Evolutionary conservation across 2,113 vertebrate species (phyloP).

Genomic region (Eulemur macaco): DNA sequence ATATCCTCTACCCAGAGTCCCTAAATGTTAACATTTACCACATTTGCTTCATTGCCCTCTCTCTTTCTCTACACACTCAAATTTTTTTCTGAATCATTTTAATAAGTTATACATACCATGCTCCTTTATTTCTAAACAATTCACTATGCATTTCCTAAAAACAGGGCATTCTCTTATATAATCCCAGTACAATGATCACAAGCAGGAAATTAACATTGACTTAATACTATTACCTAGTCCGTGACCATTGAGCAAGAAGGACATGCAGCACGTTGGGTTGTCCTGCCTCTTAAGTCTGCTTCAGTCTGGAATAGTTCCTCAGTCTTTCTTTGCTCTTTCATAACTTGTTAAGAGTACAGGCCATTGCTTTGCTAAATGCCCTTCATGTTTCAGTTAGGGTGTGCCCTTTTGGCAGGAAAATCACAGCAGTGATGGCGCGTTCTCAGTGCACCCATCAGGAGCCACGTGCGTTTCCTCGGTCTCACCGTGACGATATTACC

Average conservation of each 20-base stretch:
- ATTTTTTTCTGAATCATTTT: not conserved
- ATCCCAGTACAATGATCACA: not conserved
- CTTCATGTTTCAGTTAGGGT: not conserved
- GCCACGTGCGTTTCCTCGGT: fast-evolving
- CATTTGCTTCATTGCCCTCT: not conserved
- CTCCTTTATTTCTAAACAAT: not conserved
- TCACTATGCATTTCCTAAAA: not conserved
- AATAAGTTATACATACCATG: not conserved
- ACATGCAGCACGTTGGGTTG: fast-evolving
- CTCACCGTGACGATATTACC: fast-evolving
- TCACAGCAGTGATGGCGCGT: too few relatives aligned
- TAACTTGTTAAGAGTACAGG: not conserved
- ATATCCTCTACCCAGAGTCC: not conserved
- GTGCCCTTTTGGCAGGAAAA: not conserved
- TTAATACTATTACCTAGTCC: not conserved
- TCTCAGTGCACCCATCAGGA: fast-evolving
- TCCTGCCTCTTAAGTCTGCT: not conserved
- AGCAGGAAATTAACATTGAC: not conserved
- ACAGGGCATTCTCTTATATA: not conserved
- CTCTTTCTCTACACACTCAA: not conserved
- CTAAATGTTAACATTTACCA: not conserved
- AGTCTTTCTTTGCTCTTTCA: not conserved
- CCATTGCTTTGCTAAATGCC: not conserved
- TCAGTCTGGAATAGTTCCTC: not conserved
- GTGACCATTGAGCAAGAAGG: not conserved